A percentile compares a stretch with the other conserved stretches of the same genome.
Conservation (phyloP, 2,797 vertebrate genomes). For the Allobates femoralis region DNA sequence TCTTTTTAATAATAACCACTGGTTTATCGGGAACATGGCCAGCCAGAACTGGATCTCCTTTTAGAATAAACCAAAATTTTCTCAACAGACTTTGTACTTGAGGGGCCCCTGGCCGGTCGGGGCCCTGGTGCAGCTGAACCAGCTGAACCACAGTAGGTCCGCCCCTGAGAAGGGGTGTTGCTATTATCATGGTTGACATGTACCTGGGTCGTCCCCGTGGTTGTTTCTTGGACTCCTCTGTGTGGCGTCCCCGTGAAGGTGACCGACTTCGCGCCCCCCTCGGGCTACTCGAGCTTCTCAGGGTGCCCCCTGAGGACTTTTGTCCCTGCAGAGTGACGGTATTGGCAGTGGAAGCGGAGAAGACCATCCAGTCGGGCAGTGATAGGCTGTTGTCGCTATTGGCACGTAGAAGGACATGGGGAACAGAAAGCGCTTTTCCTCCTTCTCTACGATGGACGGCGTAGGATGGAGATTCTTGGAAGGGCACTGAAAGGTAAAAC, state of each 20-base stretch:
- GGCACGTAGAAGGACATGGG: conserved; percentile 87
- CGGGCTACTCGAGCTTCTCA: conserved; percentile 91
- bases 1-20: too few relatives aligned
- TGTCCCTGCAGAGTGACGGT: conserved; percentile 78
- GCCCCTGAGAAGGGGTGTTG: too few relatives aligned
- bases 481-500: conserved; percentile 79
- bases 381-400: conserved; percentile 95
- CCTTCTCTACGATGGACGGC: conserved; percentile 86
- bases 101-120: too few relatives aligned
- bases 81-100: too few relatives aligned
- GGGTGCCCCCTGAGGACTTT: conserved; percentile 83
- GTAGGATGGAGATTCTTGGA: conserved; percentile 90
- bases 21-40: too few relatives aligned
- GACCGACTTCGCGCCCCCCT: conserved; percentile 89
- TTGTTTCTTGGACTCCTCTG: conserved; percentile 87
- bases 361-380: conserved; percentile 87
- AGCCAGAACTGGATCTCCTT: too few relatives aligned
- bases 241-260: conserved; percentile 82
- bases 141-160: too few relatives aligned
- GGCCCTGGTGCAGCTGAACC: too few relatives aligned
- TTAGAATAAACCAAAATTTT: too few relatives aligned
- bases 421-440: conserved; percentile 76
- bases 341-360: conserved; percentile 73
- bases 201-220: conserved; percentile 87
- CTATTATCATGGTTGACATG: conserved; percentile 15